These are phyloP conservation scores for Drosophila tristis DNA, from an alignment of 1,140 invertebrate species.

Conservation along the genomic window DNA sequence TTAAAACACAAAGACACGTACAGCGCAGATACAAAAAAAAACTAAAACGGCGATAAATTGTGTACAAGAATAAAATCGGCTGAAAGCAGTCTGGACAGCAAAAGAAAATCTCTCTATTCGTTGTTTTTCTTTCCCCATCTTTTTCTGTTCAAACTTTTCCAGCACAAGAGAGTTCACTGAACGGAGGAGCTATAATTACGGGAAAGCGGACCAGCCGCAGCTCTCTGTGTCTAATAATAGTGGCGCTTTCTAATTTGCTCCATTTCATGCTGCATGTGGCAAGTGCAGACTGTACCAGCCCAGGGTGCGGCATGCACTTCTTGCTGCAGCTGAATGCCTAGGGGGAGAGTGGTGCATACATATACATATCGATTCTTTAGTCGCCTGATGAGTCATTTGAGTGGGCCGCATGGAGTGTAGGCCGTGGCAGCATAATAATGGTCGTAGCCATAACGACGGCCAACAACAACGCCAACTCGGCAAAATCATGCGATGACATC, in stretches of 20 bases:
- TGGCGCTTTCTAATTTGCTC: slow-evolving; percentile 55
- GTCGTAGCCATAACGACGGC: slow-evolving; percentile 21
- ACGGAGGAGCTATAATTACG: slow-evolving; percentile 27
- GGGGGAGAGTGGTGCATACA: slow-evolving; percentile 1
- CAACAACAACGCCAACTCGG: not conserved
- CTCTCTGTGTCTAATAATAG: slow-evolving; percentile 49
- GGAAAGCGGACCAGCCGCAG: slow-evolving; percentile 50
- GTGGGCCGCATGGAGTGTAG: too few relatives aligned
- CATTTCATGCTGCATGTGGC: slow-evolving; percentile 30
- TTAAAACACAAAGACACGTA: slow-evolving; percentile 33
- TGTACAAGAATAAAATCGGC: slow-evolving; percentile 68
- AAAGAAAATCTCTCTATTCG: slow-evolving; percentile 31
- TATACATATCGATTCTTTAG: slow-evolving; percentile 10
- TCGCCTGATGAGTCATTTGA: slow-evolving; percentile 61
- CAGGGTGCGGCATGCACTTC: slow-evolving; percentile 32
- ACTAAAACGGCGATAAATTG: slow-evolving; percentile 45
- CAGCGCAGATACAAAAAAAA: slow-evolving; percentile 19
- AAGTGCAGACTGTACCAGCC: slow-evolving; percentile 51
- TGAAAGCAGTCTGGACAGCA: slow-evolving; percentile 57
- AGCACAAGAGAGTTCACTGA: slow-evolving; percentile 51
- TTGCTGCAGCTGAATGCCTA: slow-evolving; percentile 13
- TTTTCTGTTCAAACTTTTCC: slow-evolving; percentile 24
- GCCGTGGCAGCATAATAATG: slow-evolving; percentile 40
- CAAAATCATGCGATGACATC: slow-evolving; percentile 55
- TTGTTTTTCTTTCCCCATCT: slow-evolving; percentile 18